Percentiles rank a stretch among this genome's conserved stretches.
Evolutionary conservation across 2,797 vertebrate genomes (phyloP).

Genomic region (Eospalax fontanierii): DNA sequence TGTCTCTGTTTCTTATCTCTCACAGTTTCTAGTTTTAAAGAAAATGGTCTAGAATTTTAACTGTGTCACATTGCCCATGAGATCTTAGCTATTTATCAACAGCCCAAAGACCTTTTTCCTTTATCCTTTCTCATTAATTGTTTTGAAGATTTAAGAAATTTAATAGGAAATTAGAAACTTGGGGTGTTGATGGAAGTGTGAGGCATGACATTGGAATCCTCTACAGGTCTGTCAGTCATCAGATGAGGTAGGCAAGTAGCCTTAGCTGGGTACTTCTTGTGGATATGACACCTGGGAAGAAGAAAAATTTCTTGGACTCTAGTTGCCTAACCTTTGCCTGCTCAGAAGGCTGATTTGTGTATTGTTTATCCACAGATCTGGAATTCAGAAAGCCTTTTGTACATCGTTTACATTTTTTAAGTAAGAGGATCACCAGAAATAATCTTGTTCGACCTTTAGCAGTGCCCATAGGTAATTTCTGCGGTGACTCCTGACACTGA

Average conservation of each 20-base stretch:
- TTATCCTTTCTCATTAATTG: background rate
- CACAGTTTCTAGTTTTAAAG: background rate
- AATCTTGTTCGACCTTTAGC: background rate
- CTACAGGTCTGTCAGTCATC: background rate
- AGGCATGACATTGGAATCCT: background rate
- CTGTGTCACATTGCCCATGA: background rate
- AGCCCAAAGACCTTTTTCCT: background rate
- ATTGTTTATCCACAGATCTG: background rate
- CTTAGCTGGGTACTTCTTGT: fast-evolving
- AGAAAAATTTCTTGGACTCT: background rate
- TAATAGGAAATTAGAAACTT: background rate
- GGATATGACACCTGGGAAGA: background rate
- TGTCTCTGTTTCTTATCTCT: background rate
- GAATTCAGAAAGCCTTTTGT: conserved; percentile 10
- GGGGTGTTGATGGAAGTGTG: background rate
- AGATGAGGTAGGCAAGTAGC: fast-evolving
- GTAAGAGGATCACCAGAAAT: background rate
- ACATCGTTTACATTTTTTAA: background rate
- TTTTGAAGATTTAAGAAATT: background rate
- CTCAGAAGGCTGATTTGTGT: background rate
- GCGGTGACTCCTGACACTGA: background rate
- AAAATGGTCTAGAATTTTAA: background rate
- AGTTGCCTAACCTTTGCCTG: background rate
- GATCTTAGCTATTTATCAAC: background rate
- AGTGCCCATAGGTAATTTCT: background rate